Conservation (phyloP, 2,797 vertebrate genomes). For the Gymnodraco acuticeps region DNA sequence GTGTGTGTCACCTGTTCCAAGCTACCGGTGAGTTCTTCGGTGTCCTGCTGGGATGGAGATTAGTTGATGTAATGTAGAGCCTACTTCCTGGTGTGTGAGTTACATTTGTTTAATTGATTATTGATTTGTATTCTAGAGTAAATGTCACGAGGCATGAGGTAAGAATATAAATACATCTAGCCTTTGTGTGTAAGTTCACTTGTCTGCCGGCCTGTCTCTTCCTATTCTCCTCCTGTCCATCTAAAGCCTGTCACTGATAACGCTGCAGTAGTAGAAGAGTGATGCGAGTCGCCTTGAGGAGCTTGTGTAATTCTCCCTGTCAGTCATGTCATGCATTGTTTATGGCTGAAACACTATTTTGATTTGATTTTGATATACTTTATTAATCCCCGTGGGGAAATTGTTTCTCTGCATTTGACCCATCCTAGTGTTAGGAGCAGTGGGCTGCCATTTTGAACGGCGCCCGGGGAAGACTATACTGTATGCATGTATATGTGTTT, state of each 20-base stretch:
- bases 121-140: conserved; percentile 35
- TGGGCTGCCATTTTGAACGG: too few species aligned
- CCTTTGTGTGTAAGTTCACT: not conserved
- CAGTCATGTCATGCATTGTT: conserved; percentile 17
- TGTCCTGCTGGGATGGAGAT: conserved; percentile 26
- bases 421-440: too few species aligned
- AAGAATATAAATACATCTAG: conserved; percentile 17
- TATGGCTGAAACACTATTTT: conserved; percentile 18
- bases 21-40: not conserved
- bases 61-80: conserved; percentile 16
- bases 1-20: conserved; percentile 7
- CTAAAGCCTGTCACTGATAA: conserved; percentile 17
- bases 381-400: too few species aligned
- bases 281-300: conserved; percentile 25
- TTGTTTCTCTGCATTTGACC: too few species aligned
- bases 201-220: not conserved
- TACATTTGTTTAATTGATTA: conserved; percentile 48
- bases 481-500: conserved; percentile 22
- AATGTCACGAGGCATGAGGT: conserved; percentile 25
- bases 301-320: conserved; percentile 28
- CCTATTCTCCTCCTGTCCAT: conserved; percentile 18
- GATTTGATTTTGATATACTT: too few species aligned
- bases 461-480: too few species aligned
- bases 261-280: conserved; percentile 9
- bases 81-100: conserved; percentile 22